A percentile compares a stretch with the other conserved stretches of the same genome.
These are phyloP conservation scores for Apoda limacodes DNA, from an alignment of 2,888 invertebrate genomes.

Conservation along the genomic window DNA sequence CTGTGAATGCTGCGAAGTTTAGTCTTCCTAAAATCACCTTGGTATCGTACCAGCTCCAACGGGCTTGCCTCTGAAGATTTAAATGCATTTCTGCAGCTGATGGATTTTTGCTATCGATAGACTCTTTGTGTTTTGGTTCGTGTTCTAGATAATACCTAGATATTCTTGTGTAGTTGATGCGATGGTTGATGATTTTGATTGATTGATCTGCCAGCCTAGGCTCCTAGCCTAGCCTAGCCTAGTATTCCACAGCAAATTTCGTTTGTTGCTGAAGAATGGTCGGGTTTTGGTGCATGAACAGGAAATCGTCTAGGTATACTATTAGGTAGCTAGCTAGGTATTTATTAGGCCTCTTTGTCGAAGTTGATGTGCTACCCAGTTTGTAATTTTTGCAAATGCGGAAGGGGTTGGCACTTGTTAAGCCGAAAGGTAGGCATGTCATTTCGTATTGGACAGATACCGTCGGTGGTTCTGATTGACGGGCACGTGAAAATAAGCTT, in stretches of 20 bases:
- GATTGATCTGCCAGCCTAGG: constrained; percentile 15
- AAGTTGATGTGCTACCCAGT: constrained; percentile 20
- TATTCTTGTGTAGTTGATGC: constrained; percentile 1
- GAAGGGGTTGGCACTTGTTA: constrained; percentile 16
- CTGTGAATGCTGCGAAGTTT: constrained; percentile 6
- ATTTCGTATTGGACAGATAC: constrained; percentile 17
- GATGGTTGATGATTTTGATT: too few relatives aligned
- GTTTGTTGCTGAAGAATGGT: background rate
- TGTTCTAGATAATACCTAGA: constrained; percentile 4
- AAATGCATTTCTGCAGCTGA: too few relatives aligned
- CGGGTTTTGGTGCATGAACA: constrained; percentile 12
- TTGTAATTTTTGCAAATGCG: constrained; percentile 17
- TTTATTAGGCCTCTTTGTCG: constrained; percentile 16
- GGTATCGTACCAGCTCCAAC: constrained; percentile 9
- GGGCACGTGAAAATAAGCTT: constrained; percentile 19
- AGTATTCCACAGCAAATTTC: background rate
- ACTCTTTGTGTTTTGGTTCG: too few relatives aligned
- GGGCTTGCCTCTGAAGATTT: too few relatives aligned
- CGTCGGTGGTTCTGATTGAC: constrained; percentile 12
- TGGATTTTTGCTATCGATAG: too few relatives aligned
- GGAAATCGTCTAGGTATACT: constrained; percentile 20
- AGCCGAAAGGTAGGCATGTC: constrained; percentile 18
- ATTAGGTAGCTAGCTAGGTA: too few relatives aligned
- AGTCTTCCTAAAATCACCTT: constrained; percentile 8
- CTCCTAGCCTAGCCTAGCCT: too few relatives aligned